Base-by-base conservation (phyloP, 1,140 invertebrate species). In the Drosophila paulistorum region DNA sequence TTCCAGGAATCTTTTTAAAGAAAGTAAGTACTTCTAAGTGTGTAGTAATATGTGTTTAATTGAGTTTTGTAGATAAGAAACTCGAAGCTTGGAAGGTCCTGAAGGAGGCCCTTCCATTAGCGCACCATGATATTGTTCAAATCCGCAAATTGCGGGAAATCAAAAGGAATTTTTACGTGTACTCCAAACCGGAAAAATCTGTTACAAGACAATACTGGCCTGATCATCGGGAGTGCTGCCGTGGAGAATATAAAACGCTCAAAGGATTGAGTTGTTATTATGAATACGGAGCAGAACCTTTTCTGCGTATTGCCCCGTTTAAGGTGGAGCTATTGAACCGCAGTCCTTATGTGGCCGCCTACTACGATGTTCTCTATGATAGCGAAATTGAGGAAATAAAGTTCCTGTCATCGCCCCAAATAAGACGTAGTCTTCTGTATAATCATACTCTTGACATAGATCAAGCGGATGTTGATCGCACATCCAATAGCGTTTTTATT, bases 311-410 rank as follows among this genome's bases (percentile, higher is more conserved):
- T 6, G 58, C 66, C 1, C 66, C 66, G 7, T 61, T 60, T 23
- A 68, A 68, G 42, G 45, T 68, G n/a, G 66, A 68, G 66, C 11
- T 14, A 11, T 37, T 68, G 14, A 10, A 26, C 11, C 30, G 30
- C 1, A 17, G 17, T 13, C 66, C 66, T 41, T 68, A 37, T 23
- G 26, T 68, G 17, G 58, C 58, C 13, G n/a, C 61, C 11, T 60
- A 60, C 51, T 7, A 61, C 14, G 66, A 68, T 20, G 30, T 68
- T 9, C 4, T 68, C 9, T 54, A 48, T 26, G 66, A 68, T 13
- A 37, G 33, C 33, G 66, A 68, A 48, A 68, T 68, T 9, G 7
- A 39, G 6, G 42, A 51, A 13, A 14, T 68, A 3, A 51, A 61
- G 11, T 11, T 14, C 6, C 1, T 61, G 2, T n/a, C 58, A 10